phyloP scores from a whole-genome alignment of 2,113 vertebrate genomes.

The Anguilla japonica region DNA sequence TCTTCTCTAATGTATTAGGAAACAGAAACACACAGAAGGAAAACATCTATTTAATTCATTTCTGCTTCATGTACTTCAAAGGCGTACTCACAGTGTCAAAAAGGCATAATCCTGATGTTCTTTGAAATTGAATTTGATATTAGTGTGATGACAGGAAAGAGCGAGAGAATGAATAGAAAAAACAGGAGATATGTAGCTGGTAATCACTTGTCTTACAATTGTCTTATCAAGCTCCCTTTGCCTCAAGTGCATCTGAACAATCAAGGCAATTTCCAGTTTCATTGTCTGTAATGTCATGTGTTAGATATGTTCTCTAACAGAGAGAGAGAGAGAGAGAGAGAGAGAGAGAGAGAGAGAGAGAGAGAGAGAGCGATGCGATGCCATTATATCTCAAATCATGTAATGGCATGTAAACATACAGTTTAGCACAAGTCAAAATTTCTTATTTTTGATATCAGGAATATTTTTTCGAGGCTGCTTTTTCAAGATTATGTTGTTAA shows the following conservation, averaged over 20 bases:
- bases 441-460: too few relatives aligned
- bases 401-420: too few relatives aligned
- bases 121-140: constrained; percentile 30
- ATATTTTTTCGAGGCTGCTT: too few relatives aligned
- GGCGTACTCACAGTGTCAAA: constrained; percentile 40
- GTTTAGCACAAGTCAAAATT: too few relatives aligned
- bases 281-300: not conserved
- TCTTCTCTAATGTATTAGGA: not conserved
- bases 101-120: constrained; percentile 31
- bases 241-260: constrained; percentile 16
- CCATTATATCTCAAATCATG: too few relatives aligned
- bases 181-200: constrained; percentile 8
- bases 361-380: too few relatives aligned
- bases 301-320: not conserved
- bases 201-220: constrained; percentile 22
- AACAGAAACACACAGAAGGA: constrained; percentile 2
- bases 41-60: constrained; percentile 34
- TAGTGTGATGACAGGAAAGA: not conserved
- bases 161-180: not conserved
- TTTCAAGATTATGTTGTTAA: too few relatives aligned
- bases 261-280: not conserved
- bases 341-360: too few relatives aligned
- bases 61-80: constrained; percentile 9
- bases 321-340: too few relatives aligned
- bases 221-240: constrained; percentile 3